Conservation (phyloP, 2,888 invertebrate genomes). For the Volucella inanis region DNA sequence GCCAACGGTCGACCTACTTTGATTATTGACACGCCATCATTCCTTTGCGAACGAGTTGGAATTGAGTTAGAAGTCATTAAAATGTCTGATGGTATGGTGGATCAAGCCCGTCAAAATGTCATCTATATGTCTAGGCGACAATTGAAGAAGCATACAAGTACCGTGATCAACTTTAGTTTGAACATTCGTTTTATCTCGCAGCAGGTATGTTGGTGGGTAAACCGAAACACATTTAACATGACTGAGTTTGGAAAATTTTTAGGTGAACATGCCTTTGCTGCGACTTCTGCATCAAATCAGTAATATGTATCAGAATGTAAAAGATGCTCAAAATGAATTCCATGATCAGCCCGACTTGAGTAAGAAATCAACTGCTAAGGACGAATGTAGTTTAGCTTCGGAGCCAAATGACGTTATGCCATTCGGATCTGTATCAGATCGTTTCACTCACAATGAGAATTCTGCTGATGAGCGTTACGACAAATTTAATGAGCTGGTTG, state of each 20-base stretch:
- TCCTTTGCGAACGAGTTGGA: slow-evolving; percentile 95
- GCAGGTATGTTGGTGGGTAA: slow-evolving; percentile 85
- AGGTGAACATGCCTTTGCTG: slow-evolving; percentile 97
- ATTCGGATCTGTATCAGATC: slow-evolving; percentile 81
- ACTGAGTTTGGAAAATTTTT: slow-evolving; percentile 21
- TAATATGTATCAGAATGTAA: slow-evolving; percentile 98
- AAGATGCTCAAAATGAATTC: slow-evolving; percentile 95
- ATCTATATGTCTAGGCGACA: slow-evolving; percentile 94
- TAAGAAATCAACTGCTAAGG: slow-evolving; percentile 84
- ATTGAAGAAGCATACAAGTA: slow-evolving; percentile 95
- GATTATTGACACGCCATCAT: slow-evolving; percentile 87
- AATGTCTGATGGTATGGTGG: slow-evolving; percentile 94
- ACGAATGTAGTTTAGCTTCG: slow-evolving; percentile 85
- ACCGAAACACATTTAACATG: no score
- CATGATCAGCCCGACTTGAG: slow-evolving; percentile 86
- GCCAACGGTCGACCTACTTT: slow-evolving; percentile 78
- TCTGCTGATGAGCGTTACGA: slow-evolving; percentile 82
- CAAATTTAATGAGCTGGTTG: slow-evolving; percentile 82
- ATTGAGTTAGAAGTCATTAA: slow-evolving; percentile 95
- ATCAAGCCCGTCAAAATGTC: slow-evolving; percentile 92
- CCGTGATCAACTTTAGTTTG: slow-evolving; percentile 94
- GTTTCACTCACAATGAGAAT: slow-evolving; percentile 80
- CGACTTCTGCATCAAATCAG: slow-evolving; percentile 97
- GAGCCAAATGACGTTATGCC: slow-evolving; percentile 82
- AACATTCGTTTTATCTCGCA: slow-evolving; percentile 96